Conservation (phyloP, 2,888 invertebrate genomes). For the Chesias legatella region DNA sequence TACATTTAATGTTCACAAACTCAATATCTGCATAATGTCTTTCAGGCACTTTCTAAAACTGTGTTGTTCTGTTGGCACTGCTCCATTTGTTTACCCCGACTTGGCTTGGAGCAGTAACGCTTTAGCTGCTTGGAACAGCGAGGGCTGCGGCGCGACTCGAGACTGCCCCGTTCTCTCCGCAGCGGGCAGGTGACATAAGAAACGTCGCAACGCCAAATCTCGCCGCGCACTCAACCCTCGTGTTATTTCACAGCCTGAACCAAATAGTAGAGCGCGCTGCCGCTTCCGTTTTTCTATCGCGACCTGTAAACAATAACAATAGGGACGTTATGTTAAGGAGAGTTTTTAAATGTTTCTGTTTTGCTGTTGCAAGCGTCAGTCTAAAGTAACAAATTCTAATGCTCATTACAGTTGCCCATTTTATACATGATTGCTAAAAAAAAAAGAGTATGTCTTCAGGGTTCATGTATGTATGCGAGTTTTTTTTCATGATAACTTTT, state of each 20-base stretch:
- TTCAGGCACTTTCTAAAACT: not conserved
- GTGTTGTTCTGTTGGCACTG: not conserved
- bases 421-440: too few species aligned
- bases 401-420: too few species aligned
- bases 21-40: not conserved
- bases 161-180: slow-evolving; percentile 80
- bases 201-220: slow-evolving; percentile 86
- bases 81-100: slow-evolving; percentile 45
- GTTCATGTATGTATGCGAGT: too few species aligned
- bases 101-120: slow-evolving; percentile 72
- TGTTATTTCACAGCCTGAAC: slow-evolving; percentile 87
- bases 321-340: too few species aligned
- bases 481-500: too few species aligned
- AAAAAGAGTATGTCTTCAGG: too few species aligned
- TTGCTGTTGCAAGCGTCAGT: slow-evolving; percentile 10
- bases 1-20: too few species aligned
- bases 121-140: slow-evolving; percentile 78
- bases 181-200: slow-evolving; percentile 84
- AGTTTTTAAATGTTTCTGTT: too few species aligned
- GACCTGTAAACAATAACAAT: slow-evolving; percentile 67
- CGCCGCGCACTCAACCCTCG: slow-evolving; percentile 89
- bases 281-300: slow-evolving; percentile 80
- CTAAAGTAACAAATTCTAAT: slow-evolving; percentile 10
- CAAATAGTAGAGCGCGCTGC: slow-evolving; percentile 84
- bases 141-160: slow-evolving; percentile 64